Evolutionary conservation across 2,888 invertebrate species (phyloP), one percentile per base, ranked within the genome.

Genomic region (Drosophila pegasa): DNA sequence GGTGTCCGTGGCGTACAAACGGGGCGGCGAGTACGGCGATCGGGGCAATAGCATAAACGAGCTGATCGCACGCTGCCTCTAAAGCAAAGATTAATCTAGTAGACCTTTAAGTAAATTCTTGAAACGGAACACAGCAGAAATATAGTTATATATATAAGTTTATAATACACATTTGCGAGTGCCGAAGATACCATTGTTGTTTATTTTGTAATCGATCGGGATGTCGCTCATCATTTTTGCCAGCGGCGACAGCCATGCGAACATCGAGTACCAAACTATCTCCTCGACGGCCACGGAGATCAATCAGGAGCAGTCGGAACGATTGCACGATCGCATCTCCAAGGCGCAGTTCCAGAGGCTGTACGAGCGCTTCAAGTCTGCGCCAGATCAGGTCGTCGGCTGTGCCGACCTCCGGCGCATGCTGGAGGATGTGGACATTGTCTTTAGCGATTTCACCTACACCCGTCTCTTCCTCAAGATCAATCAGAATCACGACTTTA

Each of bases 381-480:
- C 71, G 25, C 80, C 84, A 0, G 73, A 78, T 35, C 70, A 83
- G 47, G 61, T 81, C 27, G 75, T 92, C 0, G 86, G 83, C 2
- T 68, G 73, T 35, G 38, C 47, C 0, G 90, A 91, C n/a, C 63
- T 92, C n/a, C 89, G 90, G 0, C 57, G 61, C 0, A 73, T 87
- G 3, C 73, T 91, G 0, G 70, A 80, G 29, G 72, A 73, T 8
- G 63, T 90, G 3, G 80, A 88, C 29, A 87, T 91, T 20, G 40
- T 20, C 8, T 89, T 91, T 12, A 88, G 73, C 37, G 94, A 94
- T 37, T 93, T 94, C 0, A 94, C 95, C 45, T 95, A 93, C 71
- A 93, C 94, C 45, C 93, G 94, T 73, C 90, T 95, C 18, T 96
- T 95, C 91, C 89, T 93, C 62, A 95, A 95, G 75, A 94, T 95